These are phyloP conservation scores for Crotalus viridis DNA, from an alignment of 2,113 vertebrate genomes.

Conservation along the genomic window DNA sequence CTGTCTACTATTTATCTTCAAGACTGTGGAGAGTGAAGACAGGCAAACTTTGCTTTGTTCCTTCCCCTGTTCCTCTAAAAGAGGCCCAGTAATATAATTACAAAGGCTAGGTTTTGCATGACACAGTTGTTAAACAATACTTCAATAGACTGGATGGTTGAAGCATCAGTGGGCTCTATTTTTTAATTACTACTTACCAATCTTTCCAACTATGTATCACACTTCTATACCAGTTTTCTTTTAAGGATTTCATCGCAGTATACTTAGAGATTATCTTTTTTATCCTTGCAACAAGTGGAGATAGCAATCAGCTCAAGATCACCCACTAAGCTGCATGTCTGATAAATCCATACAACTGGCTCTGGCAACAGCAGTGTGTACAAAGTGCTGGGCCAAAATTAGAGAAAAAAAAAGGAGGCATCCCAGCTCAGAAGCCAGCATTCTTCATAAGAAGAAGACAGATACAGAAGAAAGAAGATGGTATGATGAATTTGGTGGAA, in stretches of 20 bases:
- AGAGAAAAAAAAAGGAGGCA: background rate
- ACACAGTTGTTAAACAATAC: background rate
- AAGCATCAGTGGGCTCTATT: background rate
- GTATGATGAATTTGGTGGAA: background rate
- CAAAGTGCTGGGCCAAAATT: background rate
- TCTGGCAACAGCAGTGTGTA: background rate
- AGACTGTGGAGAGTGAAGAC: slow-evolving; percentile 2
- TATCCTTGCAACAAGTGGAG: background rate
- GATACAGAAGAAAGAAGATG: background rate
- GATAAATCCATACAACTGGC: background rate
- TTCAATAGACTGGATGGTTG: background rate
- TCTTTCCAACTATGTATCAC: background rate
- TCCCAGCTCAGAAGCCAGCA: background rate
- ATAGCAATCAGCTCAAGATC: background rate
- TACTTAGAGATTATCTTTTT: background rate
- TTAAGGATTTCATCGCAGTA: background rate
- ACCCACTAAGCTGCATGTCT: background rate
- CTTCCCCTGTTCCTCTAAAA: slow-evolving; percentile 6
- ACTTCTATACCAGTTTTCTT: background rate
- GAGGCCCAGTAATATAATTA: slow-evolving; percentile 9
- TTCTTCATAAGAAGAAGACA: background rate
- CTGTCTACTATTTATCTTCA: slow-evolving; percentile 12
- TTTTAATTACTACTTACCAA: background rate
- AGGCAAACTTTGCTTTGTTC: slow-evolving; percentile 26
- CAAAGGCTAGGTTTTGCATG: background rate